A percentile compares a stretch with the other conserved stretches of the same genome.
phyloP scores from a whole-genome alignment of 2,888 invertebrate genomes.

The Volucella inanis region DNA sequence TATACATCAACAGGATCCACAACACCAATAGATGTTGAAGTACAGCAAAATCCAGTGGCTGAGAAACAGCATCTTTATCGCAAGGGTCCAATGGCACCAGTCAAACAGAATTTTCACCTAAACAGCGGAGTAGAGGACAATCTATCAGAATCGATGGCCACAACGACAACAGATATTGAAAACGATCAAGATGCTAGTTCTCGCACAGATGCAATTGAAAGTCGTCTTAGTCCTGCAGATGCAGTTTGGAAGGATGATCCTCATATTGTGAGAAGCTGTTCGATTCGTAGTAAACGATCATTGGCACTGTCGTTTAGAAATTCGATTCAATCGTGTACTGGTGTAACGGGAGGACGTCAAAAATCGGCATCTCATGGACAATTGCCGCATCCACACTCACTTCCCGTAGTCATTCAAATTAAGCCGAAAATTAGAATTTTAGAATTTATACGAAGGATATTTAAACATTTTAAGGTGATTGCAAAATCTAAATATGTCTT shows the following conservation, averaged over 20 bases:
- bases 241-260: constrained; percentile 28
- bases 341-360: constrained; percentile 42
- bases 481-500: neutral
- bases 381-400: constrained; percentile 68
- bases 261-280: constrained; percentile 58
- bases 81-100: constrained; percentile 31
- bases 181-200: constrained; percentile 79
- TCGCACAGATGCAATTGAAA: constrained; percentile 40
- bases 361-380: constrained; percentile 66
- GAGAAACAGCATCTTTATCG: constrained; percentile 24
- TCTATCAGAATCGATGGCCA: constrained; percentile 80
- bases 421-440: constrained; percentile 79
- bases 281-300: constrained; percentile 61
- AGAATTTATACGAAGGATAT: constrained; percentile 78
- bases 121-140: constrained; percentile 75
- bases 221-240: constrained; percentile 32
- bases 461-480: constrained; percentile 78
- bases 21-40: constrained; percentile 81
- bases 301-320: constrained; percentile 48
- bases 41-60: constrained; percentile 74
- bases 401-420: constrained; percentile 76
- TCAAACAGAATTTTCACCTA: constrained; percentile 44
- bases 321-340: constrained; percentile 54
- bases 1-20: constrained; percentile 77
- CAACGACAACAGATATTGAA: constrained; percentile 80